Evolutionary conservation across 92 coral and sea anemone genomes (phyloP).

Genomic region (Palythoa grandis): DNA sequence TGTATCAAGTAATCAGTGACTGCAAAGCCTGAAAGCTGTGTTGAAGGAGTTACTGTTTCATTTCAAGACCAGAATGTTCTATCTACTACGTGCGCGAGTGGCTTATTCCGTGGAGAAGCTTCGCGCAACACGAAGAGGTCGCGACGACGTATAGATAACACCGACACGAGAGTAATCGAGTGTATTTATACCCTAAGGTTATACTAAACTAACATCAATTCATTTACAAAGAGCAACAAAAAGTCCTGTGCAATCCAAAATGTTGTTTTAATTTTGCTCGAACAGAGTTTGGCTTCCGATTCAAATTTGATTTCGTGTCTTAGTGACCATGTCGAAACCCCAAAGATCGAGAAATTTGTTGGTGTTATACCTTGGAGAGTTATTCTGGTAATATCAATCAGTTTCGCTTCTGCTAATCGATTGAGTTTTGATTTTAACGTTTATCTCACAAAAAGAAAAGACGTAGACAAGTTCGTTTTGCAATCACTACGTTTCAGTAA

Average conservation of each 20-base stretch:
- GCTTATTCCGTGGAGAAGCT: not conserved
- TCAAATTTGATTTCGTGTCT: conserved; percentile 31
- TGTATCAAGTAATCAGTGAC: not conserved
- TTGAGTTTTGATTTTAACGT: no score
- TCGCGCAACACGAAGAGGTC: conserved; percentile 3
- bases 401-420: no score
- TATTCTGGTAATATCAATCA: no score
- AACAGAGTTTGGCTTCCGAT: not conserved
- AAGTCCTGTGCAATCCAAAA: not conserved
- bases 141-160: not conserved
- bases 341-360: no score
- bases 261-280: not conserved
- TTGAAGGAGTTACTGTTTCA: not conserved
- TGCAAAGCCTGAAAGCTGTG: not conserved
- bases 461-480: no score
- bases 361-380: no score
- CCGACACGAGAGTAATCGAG: no score
- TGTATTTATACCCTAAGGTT: no score
- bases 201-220: no score
- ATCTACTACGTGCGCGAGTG: not conserved
- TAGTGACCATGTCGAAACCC: not conserved
- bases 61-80: not conserved
- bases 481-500: no score
- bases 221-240: not conserved
- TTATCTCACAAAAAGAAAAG: no score